Percentiles rank a stretch among this genome's conserved stretches.
Evolutionary conservation across 2,113 vertebrate species (phyloP).

Genomic region (Megaptera novaeangliae): DNA sequence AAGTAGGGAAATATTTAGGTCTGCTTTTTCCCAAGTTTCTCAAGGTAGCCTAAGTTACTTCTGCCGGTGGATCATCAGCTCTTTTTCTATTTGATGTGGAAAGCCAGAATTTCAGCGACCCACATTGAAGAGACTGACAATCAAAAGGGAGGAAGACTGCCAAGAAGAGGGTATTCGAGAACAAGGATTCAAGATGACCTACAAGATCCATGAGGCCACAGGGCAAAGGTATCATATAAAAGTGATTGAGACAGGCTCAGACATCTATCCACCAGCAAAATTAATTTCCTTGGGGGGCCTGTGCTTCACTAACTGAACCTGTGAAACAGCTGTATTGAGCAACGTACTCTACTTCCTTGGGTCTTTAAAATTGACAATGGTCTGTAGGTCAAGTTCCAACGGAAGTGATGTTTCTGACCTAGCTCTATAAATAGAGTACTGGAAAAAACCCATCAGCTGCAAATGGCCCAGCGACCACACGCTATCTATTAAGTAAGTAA

Average conservation of each 20-base stretch:
- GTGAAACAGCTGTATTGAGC: constrained; percentile 67
- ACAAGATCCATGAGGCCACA: background rate
- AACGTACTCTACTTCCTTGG: constrained; percentile 59
- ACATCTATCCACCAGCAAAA: constrained; percentile 46
- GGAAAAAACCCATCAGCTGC: constrained; percentile 80
- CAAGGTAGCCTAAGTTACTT: background rate
- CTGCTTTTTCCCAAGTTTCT: background rate
- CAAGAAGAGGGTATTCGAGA: constrained; percentile 4
- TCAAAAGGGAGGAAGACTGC: background rate
- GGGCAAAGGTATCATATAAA: constrained; percentile 27
- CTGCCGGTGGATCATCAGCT: background rate
- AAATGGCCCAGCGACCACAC: constrained; percentile 72
- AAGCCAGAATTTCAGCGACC: background rate
- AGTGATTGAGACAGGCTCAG: background rate
- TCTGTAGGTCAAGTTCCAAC: constrained; percentile 74
- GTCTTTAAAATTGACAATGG: constrained; percentile 68
- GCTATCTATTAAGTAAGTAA: constrained; percentile 74
- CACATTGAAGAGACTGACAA: background rate
- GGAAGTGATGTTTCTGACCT: constrained; percentile 76
- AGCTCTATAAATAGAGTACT: constrained; percentile 78
- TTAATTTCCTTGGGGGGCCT: constrained; percentile 58
- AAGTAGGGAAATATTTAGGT: background rate
- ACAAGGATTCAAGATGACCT: constrained; percentile 22
- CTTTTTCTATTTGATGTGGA: background rate
- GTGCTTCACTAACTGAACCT: constrained; percentile 72